phyloP scores from a whole-genome alignment of 2,888 invertebrate species.

The Steromphala cineraria region DNA sequence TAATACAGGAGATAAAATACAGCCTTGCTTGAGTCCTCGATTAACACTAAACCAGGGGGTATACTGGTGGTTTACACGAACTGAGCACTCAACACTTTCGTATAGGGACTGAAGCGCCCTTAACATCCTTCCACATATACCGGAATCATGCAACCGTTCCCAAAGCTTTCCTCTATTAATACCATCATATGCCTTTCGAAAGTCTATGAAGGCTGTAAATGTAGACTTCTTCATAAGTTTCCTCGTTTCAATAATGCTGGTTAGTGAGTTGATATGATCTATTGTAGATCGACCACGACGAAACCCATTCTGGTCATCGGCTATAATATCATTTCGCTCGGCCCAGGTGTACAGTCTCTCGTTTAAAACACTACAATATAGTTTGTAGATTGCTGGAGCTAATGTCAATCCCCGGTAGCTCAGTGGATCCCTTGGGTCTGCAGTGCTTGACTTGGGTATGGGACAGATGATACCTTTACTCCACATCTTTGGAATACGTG shows the following conservation, averaged over 20 bases:
- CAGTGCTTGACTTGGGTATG: not conserved
- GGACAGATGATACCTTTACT: not conserved
- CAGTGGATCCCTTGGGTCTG: not conserved
- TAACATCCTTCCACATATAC: not conserved
- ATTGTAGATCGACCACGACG: not conserved
- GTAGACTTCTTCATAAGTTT: not conserved
- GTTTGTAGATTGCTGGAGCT: not conserved
- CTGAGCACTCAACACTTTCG: not conserved
- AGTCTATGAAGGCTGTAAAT: not conserved
- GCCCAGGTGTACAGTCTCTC: not conserved
- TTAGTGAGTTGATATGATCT: not conserved
- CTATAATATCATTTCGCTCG: not conserved
- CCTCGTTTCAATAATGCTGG: not conserved
- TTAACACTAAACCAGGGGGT: not conserved
- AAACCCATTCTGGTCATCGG: slow-evolving; percentile 12
- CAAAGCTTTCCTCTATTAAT: not conserved
- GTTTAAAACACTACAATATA: not conserved
- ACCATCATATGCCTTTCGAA: not conserved
- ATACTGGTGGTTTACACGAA: not conserved
- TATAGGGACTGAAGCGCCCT: not conserved
- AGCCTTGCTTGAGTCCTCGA: not conserved
- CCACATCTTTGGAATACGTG: not conserved
- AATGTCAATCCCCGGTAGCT: not conserved
- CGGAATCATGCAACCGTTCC: not conserved
- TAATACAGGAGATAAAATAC: not conserved